A percentile compares a stretch with the other conserved stretches of the same genome.
phyloP scores from a whole-genome alignment of 2,797 vertebrate genomes.

The Pipistrellus kuhlii region DNA sequence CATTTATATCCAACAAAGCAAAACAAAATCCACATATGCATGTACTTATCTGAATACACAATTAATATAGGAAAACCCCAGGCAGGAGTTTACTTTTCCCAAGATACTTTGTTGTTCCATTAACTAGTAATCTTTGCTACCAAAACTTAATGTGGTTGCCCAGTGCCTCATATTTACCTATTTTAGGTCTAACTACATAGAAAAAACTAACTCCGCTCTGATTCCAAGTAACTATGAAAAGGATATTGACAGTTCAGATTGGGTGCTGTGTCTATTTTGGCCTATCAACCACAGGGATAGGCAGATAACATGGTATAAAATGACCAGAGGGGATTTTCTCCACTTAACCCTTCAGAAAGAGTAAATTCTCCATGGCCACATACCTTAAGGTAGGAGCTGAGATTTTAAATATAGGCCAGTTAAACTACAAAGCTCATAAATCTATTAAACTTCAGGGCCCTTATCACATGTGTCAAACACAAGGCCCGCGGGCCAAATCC shows the following conservation, averaged over 20 bases:
- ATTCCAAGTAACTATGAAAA: neutral
- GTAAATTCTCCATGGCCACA: neutral
- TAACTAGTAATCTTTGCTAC: neutral
- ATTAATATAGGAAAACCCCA: neutral
- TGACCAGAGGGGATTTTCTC: neutral
- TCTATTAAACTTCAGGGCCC: too few species aligned
- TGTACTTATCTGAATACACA: neutral
- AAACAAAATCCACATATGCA: neutral
- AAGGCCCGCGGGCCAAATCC: too few species aligned
- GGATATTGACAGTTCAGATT: neutral
- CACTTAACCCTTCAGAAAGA: neutral
- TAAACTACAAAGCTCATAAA: neutral
- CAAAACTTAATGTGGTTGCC: neutral
- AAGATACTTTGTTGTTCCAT: neutral
- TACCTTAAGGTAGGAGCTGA: neutral
- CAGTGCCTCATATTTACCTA: neutral
- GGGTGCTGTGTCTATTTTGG: neutral
- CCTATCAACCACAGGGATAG: neutral
- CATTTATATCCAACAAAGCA: neutral
- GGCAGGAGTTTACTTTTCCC: neutral
- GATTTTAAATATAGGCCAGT: neutral
- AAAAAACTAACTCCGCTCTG: neutral
- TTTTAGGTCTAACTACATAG: neutral
- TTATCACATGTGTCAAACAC: too few species aligned
- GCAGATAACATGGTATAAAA: neutral